Evolutionary conservation across 2,113 vertebrate genomes (phyloP).

Genomic region (Numenius arquata): DNA sequence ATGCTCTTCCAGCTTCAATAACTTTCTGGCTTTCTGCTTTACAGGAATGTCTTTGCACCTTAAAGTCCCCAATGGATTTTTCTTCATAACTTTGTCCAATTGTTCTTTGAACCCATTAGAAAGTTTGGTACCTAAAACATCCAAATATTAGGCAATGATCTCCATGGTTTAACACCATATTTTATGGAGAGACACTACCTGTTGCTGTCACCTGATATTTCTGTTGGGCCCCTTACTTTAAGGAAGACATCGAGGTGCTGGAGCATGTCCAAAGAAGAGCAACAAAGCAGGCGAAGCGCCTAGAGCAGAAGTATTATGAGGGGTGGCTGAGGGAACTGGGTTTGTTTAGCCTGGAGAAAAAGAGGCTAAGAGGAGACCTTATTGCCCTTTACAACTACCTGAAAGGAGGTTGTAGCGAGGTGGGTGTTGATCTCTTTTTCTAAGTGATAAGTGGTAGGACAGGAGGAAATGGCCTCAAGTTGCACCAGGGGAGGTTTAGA

Average conservation of each 20-base stretch:
- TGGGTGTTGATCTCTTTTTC: neutral
- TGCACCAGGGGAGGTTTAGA: neutral
- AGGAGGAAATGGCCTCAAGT: neutral
- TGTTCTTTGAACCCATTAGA: neutral
- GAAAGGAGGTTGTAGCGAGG: neutral
- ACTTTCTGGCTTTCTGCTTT: neutral
- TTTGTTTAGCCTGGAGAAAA: neutral
- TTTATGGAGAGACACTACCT: neutral
- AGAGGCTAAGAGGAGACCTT: neutral
- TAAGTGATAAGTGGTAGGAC: neutral
- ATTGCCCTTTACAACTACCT: neutral
- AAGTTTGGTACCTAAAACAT: neutral
- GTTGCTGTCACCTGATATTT: neutral
- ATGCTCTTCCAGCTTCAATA: neutral
- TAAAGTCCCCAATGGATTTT: neutral
- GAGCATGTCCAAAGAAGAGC: neutral
- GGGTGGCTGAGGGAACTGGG: neutral
- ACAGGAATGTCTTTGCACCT: neutral
- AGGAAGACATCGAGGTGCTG: neutral
- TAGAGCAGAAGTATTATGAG: neutral
- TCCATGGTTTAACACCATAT: neutral
- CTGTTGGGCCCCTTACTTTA: neutral
- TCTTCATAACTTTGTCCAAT: neutral
- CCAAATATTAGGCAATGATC: neutral
- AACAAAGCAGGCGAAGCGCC: neutral